A percentile compares a stretch with the other conserved stretches of the same genome.
phyloP scores from a whole-genome alignment of 2,113 vertebrate genomes.

The Pholis gunnellus region DNA sequence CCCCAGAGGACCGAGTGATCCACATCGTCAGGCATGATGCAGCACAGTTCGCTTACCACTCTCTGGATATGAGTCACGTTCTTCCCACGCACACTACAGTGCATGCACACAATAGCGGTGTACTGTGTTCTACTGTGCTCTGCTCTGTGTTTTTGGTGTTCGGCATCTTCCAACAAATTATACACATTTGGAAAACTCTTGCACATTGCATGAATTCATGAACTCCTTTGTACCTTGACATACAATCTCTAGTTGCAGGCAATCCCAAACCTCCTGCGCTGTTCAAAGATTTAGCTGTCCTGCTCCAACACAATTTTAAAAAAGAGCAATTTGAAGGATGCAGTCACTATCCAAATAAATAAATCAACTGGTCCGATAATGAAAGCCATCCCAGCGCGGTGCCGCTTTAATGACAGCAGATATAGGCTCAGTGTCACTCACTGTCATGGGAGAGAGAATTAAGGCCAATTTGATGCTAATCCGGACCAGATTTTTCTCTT shows the following conservation, averaged over 20 bases:
- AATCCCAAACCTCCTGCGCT: conserved; percentile 36
- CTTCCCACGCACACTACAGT: conserved; percentile 69
- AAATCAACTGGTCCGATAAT: conserved; percentile 77
- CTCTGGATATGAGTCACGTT: conserved; percentile 75
- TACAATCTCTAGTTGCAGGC: conserved; percentile 14
- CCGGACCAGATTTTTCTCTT: conserved; percentile 70
- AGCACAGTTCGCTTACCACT: conserved; percentile 60
- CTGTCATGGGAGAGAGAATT: conserved; percentile 74
- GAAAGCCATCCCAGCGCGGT: conserved; percentile 75
- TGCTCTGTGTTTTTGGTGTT: conserved; percentile 29
- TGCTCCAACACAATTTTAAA: conserved; percentile 40
- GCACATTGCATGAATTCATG: conserved; percentile 29
- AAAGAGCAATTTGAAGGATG: conserved; percentile 69
- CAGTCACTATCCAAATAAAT: conserved; percentile 76
- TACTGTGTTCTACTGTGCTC: conserved; percentile 21
- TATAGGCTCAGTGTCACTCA: conserved; percentile 75
- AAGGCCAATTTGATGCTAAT: conserved; percentile 79
- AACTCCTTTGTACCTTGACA: conserved; percentile 45
- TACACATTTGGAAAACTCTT: conserved; percentile 28
- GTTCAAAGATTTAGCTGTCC: conserved; percentile 62
- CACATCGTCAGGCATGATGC: conserved; percentile 72
- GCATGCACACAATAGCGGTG: conserved; percentile 51
- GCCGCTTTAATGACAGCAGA: conserved; percentile 76
- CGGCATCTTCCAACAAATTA: conserved; percentile 27
- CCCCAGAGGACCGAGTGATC: conserved; percentile 44